phyloP scores from a whole-genome alignment of 2,797 vertebrate species.

The Sardinella longiceps region DNA sequence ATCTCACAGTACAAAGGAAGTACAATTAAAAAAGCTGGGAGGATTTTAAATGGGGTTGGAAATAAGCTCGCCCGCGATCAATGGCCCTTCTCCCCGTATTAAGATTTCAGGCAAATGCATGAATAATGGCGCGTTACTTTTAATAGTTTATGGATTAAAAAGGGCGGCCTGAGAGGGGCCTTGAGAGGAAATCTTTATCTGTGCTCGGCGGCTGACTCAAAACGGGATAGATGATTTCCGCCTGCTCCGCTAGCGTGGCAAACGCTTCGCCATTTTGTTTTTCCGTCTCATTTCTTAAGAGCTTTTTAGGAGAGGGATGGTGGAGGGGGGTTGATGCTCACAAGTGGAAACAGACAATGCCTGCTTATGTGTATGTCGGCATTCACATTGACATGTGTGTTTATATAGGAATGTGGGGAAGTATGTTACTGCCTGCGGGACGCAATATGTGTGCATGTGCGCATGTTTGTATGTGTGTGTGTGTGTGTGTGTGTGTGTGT shows the following conservation, averaged over 20 bases:
- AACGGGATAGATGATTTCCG: constrained; percentile 14
- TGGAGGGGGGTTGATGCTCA: background rate
- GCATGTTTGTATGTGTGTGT: background rate
- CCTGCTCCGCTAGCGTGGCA: background rate
- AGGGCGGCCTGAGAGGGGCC: background rate
- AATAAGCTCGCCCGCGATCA: constrained; percentile 13
- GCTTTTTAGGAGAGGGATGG: background rate
- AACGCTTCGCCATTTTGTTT: background rate
- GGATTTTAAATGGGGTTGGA: constrained; percentile 18
- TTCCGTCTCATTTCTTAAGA: background rate
- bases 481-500: background rate
- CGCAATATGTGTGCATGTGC: background rate
- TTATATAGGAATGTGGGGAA: too few relatives aligned
- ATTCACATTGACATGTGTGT: too few relatives aligned
- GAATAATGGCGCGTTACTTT: constrained; percentile 20
- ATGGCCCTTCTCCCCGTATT: constrained; percentile 23
- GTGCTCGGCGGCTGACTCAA: background rate
- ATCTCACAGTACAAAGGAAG: constrained; percentile 19
- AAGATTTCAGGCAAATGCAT: constrained; percentile 32
- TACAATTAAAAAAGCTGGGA: constrained; percentile 25
- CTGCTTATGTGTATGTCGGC: background rate
- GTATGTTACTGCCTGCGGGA: too few relatives aligned
- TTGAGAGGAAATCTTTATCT: constrained; percentile 24
- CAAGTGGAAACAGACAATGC: background rate
- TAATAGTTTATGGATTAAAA: constrained; percentile 27